These are phyloP conservation scores for Colaptes auratus DNA, from an alignment of 2,113 vertebrate genomes.

Conservation along the genomic window DNA sequence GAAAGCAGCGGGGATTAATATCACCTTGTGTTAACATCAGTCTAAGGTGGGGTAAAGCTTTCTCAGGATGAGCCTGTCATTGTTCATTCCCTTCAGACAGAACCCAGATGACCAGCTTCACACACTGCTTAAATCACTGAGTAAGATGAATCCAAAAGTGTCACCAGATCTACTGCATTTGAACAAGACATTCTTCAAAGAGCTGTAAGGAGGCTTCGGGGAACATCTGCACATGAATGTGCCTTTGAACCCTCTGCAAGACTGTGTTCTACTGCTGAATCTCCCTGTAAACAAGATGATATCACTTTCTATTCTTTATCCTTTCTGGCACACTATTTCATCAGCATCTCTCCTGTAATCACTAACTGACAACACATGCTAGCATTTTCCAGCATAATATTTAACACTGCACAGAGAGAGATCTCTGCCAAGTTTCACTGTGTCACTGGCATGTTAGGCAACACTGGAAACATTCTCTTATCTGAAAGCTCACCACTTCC, in stretches of 20 bases:
- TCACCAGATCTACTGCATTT: background rate
- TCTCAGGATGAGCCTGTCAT: background rate
- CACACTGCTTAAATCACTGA: background rate
- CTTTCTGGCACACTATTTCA: slow-evolving; percentile 43
- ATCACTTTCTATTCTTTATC: slow-evolving; percentile 55
- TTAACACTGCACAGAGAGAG: background rate
- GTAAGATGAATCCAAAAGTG: background rate
- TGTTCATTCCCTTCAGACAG: background rate
- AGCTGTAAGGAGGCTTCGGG: background rate
- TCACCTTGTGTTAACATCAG: background rate
- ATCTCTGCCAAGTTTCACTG: background rate
- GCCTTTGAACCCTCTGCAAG: background rate
- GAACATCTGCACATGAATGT: background rate
- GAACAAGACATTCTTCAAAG: background rate
- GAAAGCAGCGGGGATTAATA: background rate
- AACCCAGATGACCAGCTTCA: background rate
- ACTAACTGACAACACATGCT: slow-evolving; percentile 63
- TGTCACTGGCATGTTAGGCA: background rate
- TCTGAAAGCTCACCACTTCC: background rate
- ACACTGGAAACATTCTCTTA: background rate
- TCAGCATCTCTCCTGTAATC: slow-evolving; percentile 18
- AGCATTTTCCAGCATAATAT: slow-evolving; percentile 45
- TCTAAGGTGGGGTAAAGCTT: background rate
- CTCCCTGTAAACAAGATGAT: slow-evolving; percentile 65
- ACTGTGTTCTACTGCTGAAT: background rate